These are phyloP conservation scores for Crotalus horridus DNA, from an alignment of 2,113 vertebrate genomes.

Conservation along the genomic window DNA sequence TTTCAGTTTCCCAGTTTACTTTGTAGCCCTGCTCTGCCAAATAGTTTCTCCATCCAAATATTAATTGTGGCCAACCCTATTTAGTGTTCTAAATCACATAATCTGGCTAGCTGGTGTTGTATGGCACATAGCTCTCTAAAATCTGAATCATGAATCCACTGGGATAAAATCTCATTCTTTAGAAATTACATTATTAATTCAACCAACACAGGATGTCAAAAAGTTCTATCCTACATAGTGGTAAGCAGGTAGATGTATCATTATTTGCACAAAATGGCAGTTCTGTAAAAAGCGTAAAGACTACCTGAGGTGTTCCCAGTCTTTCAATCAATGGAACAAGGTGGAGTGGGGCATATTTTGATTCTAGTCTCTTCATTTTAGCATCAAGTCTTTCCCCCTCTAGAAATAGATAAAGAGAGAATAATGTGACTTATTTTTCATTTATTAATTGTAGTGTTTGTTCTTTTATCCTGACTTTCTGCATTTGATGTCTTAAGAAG, in stretches of 20 bases:
- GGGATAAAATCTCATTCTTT: not conserved
- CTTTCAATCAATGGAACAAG: slow-evolving; percentile 86
- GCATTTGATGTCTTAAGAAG: not conserved
- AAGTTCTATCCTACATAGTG: not conserved
- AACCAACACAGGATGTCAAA: fast-evolving
- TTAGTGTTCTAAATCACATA: not conserved
- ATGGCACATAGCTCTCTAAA: not conserved
- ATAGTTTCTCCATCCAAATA: not conserved
- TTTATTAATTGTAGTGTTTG: not conserved
- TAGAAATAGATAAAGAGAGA: slow-evolving; percentile 46
- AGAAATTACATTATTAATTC: not conserved
- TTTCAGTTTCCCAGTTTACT: not conserved
- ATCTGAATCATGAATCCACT: not conserved
- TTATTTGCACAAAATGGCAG: not conserved
- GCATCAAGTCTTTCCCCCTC: slow-evolving; percentile 87
- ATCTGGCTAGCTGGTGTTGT: not conserved
- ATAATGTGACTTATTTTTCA: not conserved
- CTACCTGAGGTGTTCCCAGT: slow-evolving; percentile 85
- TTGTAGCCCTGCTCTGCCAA: not conserved
- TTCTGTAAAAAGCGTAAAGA: not conserved
- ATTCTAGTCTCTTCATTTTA: slow-evolving; percentile 87
- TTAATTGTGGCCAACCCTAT: not conserved
- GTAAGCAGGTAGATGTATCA: not conserved
- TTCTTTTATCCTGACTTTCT: not conserved
- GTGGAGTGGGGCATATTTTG: slow-evolving; percentile 83